Base-by-base conservation (phyloP, 53 echinoderm and acorn worm genomes). In the Patiria pectinifera region DNA sequence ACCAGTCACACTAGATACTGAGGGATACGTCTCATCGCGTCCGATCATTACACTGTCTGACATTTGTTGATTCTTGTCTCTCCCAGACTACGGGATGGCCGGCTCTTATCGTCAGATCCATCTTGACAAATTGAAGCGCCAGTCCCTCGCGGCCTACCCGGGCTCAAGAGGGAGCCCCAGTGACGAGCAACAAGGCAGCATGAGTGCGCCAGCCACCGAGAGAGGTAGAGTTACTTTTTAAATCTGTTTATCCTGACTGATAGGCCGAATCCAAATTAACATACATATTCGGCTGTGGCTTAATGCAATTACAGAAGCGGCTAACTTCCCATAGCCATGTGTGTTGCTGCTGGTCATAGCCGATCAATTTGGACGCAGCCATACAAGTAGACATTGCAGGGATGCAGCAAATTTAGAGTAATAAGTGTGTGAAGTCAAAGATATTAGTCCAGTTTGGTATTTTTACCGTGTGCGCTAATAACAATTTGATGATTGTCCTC, bases 181-280 rank as follows among this genome's bases (percentile, higher is more conserved):
- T 91, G 93, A 96, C 10, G 76, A 89, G 18, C 92, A 95, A 19
- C 71, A 89, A 60, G 96, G 96, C n/a, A 97, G 95, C 71, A 93
- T 97, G 60, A 99, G 99, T 94, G 99, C 99, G 43, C 99, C 99
- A 84, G 93, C 93, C 71, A 97, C 96, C 62, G 96, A 99, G 35
- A 91, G 99, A 97, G 97, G 97, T 97, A 53, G 53, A 8, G 53
- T 53, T 53, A 53, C 8, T 53, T 53, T 53, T 53, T 53, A 6
- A 53, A 53, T 53, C 8, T 53, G 6, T 6, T 5, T 6, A 5
- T 53, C 53, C 6, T 53, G 21, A 69, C 15, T 14, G 69, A 12
- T 69, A 14, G n/a, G n/a, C n/a, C n/a, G n/a, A n/a, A n/a, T n/a
- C n/a, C n/a, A n/a, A n/a, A n/a, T n/a, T n/a, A n/a, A n/a, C n/a